Percentiles rank a stretch among this genome's conserved stretches.
These are phyloP conservation scores for Spea bombifrons DNA, from an alignment of 2,113 vertebrate genomes.

Conservation along the genomic window DNA sequence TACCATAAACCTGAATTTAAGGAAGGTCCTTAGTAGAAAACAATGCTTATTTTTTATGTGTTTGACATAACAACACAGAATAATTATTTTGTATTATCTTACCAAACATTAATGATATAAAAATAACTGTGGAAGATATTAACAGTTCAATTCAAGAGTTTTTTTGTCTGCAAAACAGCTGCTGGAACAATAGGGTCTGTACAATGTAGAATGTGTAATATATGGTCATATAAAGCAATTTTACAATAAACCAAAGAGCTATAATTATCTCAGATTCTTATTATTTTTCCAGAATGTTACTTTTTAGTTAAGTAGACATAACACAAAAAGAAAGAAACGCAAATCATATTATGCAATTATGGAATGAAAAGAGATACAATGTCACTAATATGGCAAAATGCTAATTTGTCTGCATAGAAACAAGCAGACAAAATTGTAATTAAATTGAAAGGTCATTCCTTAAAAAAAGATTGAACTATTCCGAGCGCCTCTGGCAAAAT, in stretches of 20 bases:
- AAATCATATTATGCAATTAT: background rate
- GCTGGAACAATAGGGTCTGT: background rate
- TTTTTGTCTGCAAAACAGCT: constrained; percentile 22
- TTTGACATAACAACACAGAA: too few species aligned
- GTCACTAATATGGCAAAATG: constrained; percentile 16
- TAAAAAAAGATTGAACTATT: background rate
- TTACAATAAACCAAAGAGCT: background rate
- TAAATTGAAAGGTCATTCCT: constrained; percentile 16
- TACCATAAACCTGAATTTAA: too few species aligned
- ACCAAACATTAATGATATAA: background rate
- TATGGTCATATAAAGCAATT: background rate
- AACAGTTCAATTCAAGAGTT: background rate
- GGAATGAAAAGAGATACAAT: background rate
- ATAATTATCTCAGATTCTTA: background rate
- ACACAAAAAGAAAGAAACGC: too few species aligned
- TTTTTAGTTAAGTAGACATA: constrained; percentile 9
- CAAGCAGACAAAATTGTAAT: constrained; percentile 22
- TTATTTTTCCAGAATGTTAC: background rate
- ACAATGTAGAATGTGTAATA: background rate
- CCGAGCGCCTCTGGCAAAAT: background rate
- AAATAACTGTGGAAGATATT: background rate
- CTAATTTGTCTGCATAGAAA: constrained; percentile 25
- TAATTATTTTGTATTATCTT: too few species aligned
- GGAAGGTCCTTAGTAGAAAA: too few species aligned
- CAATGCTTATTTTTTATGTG: too few species aligned